Evolutionary conservation across 2,113 vertebrate species (phyloP).

Genomic region (Paramisgurnus dabryanus): DNA sequence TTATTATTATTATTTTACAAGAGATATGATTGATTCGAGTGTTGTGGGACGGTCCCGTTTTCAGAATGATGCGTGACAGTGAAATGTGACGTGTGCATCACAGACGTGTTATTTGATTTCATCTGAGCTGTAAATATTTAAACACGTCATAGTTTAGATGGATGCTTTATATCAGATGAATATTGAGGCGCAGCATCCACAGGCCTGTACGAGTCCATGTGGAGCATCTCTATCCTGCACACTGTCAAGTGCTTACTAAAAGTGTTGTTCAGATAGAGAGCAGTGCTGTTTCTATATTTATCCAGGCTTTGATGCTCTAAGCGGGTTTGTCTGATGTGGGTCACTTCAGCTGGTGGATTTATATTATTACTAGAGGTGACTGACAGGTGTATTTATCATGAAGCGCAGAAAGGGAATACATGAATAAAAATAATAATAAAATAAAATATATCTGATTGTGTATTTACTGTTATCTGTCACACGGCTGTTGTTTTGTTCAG

Average conservation of each 20-base stretch:
- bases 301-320: constrained; percentile 15
- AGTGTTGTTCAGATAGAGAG: neutral
- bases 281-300: neutral
- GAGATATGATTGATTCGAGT: neutral
- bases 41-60: neutral
- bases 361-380: neutral
- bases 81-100: neutral
- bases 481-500: too few relatives aligned
- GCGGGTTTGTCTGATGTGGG: constrained; percentile 27
- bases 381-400: neutral
- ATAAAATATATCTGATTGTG: too few relatives aligned
- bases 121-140: too few relatives aligned
- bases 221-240: neutral
- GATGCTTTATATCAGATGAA: neutral
- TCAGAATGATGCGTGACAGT: neutral
- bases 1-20: neutral
- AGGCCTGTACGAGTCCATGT: too few relatives aligned
- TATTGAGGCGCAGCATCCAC: too few relatives aligned
- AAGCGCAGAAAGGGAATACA: too few relatives aligned
- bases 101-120: neutral
- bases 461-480: too few relatives aligned
- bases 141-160: too few relatives aligned
- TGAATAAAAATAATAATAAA: too few relatives aligned
- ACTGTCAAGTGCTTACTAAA: neutral
- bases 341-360: neutral